These are phyloP conservation scores for Heliconius cydno DNA, from an alignment of 2,888 invertebrate species.

Conservation along the genomic window DNA sequence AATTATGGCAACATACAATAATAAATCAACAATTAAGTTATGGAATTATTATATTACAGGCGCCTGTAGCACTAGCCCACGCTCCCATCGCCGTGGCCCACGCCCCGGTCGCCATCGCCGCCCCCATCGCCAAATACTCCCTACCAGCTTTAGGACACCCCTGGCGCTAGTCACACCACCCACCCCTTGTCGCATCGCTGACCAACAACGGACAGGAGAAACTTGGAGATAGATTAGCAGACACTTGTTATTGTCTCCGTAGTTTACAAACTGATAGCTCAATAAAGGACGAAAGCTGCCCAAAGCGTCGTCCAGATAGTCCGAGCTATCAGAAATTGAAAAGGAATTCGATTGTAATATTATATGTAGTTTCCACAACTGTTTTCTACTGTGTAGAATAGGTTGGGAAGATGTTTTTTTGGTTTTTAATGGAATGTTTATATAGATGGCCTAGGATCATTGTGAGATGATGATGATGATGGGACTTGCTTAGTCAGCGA, in stretches of 20 bases:
- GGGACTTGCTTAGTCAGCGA: constrained; percentile 56
- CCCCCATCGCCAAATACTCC: constrained; percentile 64
- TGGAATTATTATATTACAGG: constrained; percentile 43
- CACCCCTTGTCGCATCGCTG: constrained; percentile 55
- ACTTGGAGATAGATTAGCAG: constrained; percentile 32
- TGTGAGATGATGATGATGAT: constrained; percentile 43
- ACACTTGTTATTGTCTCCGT: constrained; percentile 13
- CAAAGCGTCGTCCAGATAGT: constrained; percentile 38
- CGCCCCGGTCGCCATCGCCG: constrained; percentile 67
- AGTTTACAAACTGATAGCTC: constrained; percentile 39
- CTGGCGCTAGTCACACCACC: constrained; percentile 66
- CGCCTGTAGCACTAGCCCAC: constrained; percentile 61
- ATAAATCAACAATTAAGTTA: not conserved
- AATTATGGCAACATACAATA: too few relatives aligned
- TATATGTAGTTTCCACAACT: constrained; percentile 43
- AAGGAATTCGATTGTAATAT: constrained; percentile 37
- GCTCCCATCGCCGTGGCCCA: constrained; percentile 62
- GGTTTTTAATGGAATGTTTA: constrained; percentile 42
- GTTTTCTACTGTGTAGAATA: constrained; percentile 48
- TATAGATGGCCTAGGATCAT: constrained; percentile 37
- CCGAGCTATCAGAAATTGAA: constrained; percentile 14
- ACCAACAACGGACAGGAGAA: constrained; percentile 38
- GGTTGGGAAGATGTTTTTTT: constrained; percentile 42
- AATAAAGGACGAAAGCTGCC: constrained; percentile 36
- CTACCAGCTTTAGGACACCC: constrained; percentile 66